Evolutionary conservation across 2,888 invertebrate genomes (phyloP), one percentile per base, ranked within the genome.

Genomic region (Embidobia sp.): DNA sequence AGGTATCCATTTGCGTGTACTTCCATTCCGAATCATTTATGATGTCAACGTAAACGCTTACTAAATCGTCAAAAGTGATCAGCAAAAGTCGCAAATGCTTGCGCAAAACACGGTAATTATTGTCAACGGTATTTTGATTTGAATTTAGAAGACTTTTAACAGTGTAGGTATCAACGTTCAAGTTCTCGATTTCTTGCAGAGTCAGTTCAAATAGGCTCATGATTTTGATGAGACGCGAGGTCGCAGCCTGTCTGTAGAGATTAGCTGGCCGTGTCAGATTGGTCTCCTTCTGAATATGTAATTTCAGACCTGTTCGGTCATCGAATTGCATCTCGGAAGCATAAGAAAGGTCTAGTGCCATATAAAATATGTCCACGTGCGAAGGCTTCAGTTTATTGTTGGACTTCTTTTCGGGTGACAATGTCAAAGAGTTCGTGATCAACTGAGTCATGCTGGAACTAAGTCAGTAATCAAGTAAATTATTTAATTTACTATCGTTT

Each of bases 251-350:
- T 73, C 95, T 95, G 87, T 97, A 97, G n/a, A 97, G 91, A 90
- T 97, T 97, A 1, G 97, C 96, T 2, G 96, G 96, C 82, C 95
- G 93, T 72, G 95, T 95, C 78, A 96, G 92, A 85, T 95, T 95
- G 0, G 95, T 96, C 0, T 97, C 97, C 91, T 98, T 98, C 89
- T 98, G 98, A 77, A 97, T 94, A 1, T 98, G 92, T 88, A 98
- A 98, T 89, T 98, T 98, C 13, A 98, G 91, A 0, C 98, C 98
- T 0, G 98, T 98, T 26, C 98, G 92, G 5, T 94, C 92, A 89
- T 98, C 98, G 87, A 98, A 98, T 84, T 96, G 95, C 87, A 94
- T 92, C 0, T 97, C 95, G 67, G 96, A 93, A 55, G 92, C 92
- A 85, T 96, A 95, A 1, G 97, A 97, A 72, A 95, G 92, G 81